These are phyloP conservation scores for Pseudolycoriella hygida DNA, from an alignment of 2,888 invertebrate species.

Conservation along the genomic window DNA sequence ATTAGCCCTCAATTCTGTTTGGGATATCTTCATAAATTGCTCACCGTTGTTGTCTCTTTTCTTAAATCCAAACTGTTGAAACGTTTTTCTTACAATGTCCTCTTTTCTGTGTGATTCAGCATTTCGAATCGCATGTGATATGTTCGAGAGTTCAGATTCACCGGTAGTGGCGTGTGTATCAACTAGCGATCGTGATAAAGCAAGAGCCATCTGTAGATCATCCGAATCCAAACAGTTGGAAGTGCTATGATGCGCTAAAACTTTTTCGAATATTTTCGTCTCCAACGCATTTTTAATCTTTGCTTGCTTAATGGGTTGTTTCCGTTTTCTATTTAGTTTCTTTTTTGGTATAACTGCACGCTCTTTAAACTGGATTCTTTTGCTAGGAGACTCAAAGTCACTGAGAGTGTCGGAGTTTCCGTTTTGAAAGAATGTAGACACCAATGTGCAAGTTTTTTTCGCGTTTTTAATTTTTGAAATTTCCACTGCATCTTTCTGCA, in stretches of 20 bases:
- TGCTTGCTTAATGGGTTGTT: neutral
- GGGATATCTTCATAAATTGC: too few species aligned
- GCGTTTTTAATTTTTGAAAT: too few species aligned
- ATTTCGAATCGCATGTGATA: too few species aligned
- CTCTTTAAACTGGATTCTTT: neutral
- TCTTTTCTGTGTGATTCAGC: too few species aligned
- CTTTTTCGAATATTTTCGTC: neutral
- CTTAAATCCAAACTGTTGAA: too few species aligned
- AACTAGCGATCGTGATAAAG: slow-evolving; percentile 40
- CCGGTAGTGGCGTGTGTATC: slow-evolving; percentile 13
- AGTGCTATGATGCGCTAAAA: slow-evolving; percentile 16
- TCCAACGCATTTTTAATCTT: neutral
- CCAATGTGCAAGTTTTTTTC: too few species aligned
- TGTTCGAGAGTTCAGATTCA: neutral
- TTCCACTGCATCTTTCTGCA: too few species aligned
- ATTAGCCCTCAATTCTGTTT: too few species aligned
- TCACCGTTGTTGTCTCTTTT: too few species aligned
- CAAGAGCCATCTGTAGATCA: slow-evolving; percentile 47
- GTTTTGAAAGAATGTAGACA: too few species aligned
- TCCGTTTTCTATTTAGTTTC: neutral
- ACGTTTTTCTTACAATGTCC: too few species aligned
- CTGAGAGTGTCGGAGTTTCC: too few species aligned
- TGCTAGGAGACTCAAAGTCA: neutral
- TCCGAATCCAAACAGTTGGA: slow-evolving; percentile 40
- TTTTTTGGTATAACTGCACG: neutral